Evolutionary conservation across 2,888 invertebrate species (phyloP).

Genomic region (Tineola bisselliella): DNA sequence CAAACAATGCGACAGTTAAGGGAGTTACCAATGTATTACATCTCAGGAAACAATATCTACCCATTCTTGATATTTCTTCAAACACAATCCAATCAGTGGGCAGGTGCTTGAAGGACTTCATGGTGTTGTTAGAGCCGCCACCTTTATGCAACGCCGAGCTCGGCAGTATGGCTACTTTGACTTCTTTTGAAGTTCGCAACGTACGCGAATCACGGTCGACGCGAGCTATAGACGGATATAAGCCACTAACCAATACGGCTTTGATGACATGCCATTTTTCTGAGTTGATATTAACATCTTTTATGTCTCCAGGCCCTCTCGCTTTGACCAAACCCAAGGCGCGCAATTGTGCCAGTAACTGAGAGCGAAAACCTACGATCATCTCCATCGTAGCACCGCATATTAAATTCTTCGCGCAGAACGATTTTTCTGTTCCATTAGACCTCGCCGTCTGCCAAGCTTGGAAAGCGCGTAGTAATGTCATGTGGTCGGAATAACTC

Average conservation of each 20-base stretch:
- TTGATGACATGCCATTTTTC: constrained; percentile 93
- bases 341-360: constrained; percentile 82
- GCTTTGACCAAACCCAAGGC: constrained; percentile 78
- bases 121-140: constrained; percentile 48
- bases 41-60: constrained; percentile 75
- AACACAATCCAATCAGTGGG: constrained; percentile 88
- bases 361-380: constrained; percentile 85
- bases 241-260: constrained; percentile 85
- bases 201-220: constrained; percentile 72
- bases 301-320: constrained; percentile 71
- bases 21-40: constrained; percentile 86
- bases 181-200: constrained; percentile 72
- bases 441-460: constrained; percentile 72
- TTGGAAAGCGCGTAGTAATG: constrained; percentile 78
- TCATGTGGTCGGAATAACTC: constrained; percentile 90
- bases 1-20: constrained; percentile 80
- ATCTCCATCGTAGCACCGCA: constrained; percentile 89
- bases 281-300: constrained; percentile 84
- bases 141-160: constrained; percentile 72
- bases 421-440: constrained; percentile 72
- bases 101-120: constrained; percentile 47
- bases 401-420: constrained; percentile 80
- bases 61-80: constrained; percentile 82
- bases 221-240: constrained; percentile 88
- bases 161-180: constrained; percentile 62